Evolutionary conservation across 2,888 invertebrate species (phyloP), one percentile per base, ranked within the genome.

Genomic region (Ophonus ardosiacus): DNA sequence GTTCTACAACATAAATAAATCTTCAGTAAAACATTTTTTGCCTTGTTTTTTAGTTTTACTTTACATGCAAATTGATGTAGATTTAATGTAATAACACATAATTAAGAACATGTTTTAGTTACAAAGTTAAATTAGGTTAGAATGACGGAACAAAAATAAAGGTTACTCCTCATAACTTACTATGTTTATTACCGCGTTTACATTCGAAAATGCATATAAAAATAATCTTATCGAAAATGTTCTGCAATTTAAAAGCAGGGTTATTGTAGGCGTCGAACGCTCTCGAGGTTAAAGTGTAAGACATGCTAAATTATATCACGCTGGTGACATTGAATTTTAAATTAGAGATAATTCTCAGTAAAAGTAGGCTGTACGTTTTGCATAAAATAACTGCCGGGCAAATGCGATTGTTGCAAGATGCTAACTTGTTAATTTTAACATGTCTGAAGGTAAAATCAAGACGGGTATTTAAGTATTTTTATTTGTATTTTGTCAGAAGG

Each of bases 141-240:
- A 13, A 68, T 68, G 43, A 56, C 68, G 81, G 81, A 81, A 81
- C 81, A 24, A 21, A 81, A 51, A 21, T 13, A 68, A 68, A 81
- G 68, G 81, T 81, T 81, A 68, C 51, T 68, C 24, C 21, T 31
- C 65, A 68, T 81, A 65, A 81, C 40, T 81, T 81, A 13, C 8
- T 21, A 17, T 81, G 65, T 81, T 81, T 81, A 81, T 81, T 68
- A 81, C 68, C 65, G 51, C n/a, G 81, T 21, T 68, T 68, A 81
- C 81, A 81, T 81, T 43, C 63, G 63, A 51, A 76, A 43, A 31
- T 63, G n/a, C 80, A 80, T 80, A 63, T n/a, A 80, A 80, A 59
- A 57, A 51, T 13, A 10, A n/a, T 59, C 79, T 57, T 79, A 61
- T 79, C 59, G 8, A 61, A 38, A 79, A 79, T 59, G 17, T 80